Evolutionary conservation across 2,797 vertebrate species (phyloP).

Genomic region (Phalloptychus januarius): DNA sequence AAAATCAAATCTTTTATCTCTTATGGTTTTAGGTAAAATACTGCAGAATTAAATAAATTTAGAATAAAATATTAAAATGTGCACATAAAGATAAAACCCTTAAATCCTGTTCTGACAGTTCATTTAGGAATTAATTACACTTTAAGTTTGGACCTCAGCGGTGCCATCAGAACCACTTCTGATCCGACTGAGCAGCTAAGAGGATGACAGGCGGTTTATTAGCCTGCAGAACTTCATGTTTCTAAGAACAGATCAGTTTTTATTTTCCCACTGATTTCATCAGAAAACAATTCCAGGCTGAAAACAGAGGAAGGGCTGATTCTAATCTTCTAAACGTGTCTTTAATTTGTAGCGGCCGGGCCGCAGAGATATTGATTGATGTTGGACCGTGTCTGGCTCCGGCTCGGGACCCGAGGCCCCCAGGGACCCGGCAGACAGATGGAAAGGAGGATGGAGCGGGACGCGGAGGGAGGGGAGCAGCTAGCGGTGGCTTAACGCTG

Average conservation of each 20-base stretch:
- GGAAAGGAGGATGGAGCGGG: constrained; percentile 43
- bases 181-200: neutral
- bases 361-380: constrained; percentile 58
- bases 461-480: constrained; percentile 32
- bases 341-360: constrained; percentile 21
- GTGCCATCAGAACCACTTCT: neutral
- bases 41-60: neutral
- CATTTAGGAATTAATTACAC: neutral
- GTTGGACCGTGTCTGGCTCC: constrained; percentile 51
- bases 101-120: neutral
- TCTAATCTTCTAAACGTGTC: neutral
- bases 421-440: constrained; percentile 44
- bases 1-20: too few species aligned
- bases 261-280: neutral
- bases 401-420: constrained; percentile 33
- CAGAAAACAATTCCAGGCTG: neutral
- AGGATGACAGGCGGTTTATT: neutral
- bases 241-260: neutral
- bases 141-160: neutral
- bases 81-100: neutral
- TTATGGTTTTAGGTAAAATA: neutral
- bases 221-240: neutral
- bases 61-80: neutral
- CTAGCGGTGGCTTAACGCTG: constrained; percentile 43
- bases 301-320: neutral